phyloP scores from a whole-genome alignment of 2,888 invertebrate species.

The Aspidiotus destructor region DNA sequence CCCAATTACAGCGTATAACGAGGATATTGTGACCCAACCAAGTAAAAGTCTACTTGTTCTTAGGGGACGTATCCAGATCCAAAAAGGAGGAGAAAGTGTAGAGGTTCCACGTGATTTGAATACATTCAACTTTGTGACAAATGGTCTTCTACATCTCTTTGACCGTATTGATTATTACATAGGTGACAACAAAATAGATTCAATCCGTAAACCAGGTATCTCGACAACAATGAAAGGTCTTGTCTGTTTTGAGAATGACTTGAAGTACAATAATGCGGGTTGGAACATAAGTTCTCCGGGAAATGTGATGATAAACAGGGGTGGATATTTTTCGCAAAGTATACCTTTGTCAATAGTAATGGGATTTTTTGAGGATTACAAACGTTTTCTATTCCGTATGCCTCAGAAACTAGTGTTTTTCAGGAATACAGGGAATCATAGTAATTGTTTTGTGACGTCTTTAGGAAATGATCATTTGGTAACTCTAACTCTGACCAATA shows the following conservation, averaged over 20 bases:
- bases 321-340: background rate
- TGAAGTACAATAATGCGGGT: background rate
- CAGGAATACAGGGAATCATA: background rate
- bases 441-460: background rate
- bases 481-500: background rate
- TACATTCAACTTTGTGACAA: too few relatives aligned
- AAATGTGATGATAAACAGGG: background rate
- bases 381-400: background rate
- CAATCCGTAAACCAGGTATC: constrained; percentile 1
- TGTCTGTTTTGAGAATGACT: too few relatives aligned
- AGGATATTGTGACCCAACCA: background rate
- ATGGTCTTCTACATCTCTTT: constrained; percentile 9
- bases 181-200: constrained; percentile 1
- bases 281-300: background rate
- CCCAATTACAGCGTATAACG: background rate
- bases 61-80: too few relatives aligned
- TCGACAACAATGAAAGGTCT: too few relatives aligned
- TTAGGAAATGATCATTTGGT: background rate
- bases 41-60: background rate
- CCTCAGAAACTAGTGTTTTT: background rate
- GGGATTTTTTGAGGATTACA: too few relatives aligned
- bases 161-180: background rate
- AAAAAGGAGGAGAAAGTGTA: too few relatives aligned
- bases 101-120: too few relatives aligned
- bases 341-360: background rate